Conservation (phyloP, 2,113 vertebrate genomes). For the Tamias sibiricus region DNA sequence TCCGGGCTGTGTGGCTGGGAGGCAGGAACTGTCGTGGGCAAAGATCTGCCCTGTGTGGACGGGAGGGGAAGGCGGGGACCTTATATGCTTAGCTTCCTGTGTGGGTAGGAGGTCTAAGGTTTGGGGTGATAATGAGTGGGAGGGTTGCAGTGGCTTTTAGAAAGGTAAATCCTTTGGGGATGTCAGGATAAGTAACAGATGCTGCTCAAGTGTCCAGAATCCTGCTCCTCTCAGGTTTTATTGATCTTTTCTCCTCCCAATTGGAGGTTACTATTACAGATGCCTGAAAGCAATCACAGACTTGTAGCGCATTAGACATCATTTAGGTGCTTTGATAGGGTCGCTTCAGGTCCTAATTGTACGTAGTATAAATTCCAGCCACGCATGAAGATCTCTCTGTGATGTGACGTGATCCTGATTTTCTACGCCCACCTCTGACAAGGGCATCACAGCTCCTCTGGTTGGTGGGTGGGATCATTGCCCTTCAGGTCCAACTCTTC, state of each 20-base stretch:
- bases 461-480: neutral
- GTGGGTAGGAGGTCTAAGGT: neutral
- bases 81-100: too few relatives aligned
- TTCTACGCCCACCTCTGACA: neutral
- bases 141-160: neutral
- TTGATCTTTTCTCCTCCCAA: neutral
- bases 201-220: neutral
- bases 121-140: neutral
- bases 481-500: neutral
- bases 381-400: neutral
- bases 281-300: neutral
- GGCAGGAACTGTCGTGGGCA: neutral
- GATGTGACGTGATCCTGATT: neutral
- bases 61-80: neutral
- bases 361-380: neutral
- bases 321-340: neutral
- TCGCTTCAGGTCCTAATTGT: neutral
- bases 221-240: neutral
- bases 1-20: neutral
- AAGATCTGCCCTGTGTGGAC: too few relatives aligned
- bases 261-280: neutral
- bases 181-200: neutral
- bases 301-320: neutral
- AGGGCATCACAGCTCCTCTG: accelerated
- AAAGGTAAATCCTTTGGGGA: neutral